These are phyloP conservation scores for Rutpela maculata DNA, from an alignment of 2,888 invertebrate species.

Conservation along the genomic window DNA sequence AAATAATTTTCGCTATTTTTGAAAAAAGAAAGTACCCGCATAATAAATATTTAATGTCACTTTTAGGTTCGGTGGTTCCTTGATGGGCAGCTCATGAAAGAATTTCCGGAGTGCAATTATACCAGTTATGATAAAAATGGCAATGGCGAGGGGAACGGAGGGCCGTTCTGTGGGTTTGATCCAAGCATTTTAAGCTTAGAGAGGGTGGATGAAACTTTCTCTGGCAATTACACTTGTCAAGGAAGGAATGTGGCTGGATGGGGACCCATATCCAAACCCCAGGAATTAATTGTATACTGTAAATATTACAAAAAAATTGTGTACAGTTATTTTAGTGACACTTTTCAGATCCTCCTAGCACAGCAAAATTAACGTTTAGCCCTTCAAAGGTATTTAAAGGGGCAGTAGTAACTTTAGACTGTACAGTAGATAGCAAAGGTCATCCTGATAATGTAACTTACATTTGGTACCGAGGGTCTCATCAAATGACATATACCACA, in stretches of 20 bases:
- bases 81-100: constrained; percentile 88
- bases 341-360: constrained; percentile 86
- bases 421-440: constrained; percentile 89
- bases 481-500: constrained; percentile 84
- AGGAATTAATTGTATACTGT: constrained; percentile 89
- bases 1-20: no score
- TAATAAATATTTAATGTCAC: no score
- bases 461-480: constrained; percentile 88
- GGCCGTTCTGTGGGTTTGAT: constrained; percentile 88
- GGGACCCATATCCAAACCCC: constrained; percentile 86
- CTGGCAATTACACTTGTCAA: constrained; percentile 95
- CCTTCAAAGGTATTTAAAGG: constrained; percentile 89
- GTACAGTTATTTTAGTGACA: background rate
- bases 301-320: constrained; percentile 70
- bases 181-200: constrained; percentile 90
- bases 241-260: constrained; percentile 93
- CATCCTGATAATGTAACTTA: constrained; percentile 85
- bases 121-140: constrained; percentile 69
- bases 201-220: constrained; percentile 90
- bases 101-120: constrained; percentile 87
- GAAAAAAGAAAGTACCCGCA: no score
- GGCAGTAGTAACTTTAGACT: constrained; percentile 87
- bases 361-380: constrained; percentile 85
- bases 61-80: constrained; percentile 85
- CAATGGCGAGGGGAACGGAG: constrained; percentile 73